phyloP scores from a whole-genome alignment of 2,797 vertebrate species.

The Manis pentadactyla region DNA sequence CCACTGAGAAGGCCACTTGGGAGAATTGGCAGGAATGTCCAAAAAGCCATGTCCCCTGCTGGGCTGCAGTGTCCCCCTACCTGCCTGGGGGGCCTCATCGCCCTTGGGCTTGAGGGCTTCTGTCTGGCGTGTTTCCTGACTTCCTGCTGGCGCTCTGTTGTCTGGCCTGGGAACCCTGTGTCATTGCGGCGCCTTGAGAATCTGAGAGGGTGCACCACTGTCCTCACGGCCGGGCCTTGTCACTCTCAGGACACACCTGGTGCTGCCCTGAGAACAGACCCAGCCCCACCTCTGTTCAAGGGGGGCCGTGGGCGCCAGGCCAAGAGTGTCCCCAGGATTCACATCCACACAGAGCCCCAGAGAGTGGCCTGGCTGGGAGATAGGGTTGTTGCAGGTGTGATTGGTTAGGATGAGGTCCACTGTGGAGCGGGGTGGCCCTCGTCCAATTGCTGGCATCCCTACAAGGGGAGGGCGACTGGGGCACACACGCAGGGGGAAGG shows the following conservation, averaged over 20 bases:
- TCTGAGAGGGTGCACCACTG: too few species aligned
- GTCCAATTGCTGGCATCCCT: background rate
- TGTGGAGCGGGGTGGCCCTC: background rate
- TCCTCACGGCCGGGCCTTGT: too few species aligned
- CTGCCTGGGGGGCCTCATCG: background rate
- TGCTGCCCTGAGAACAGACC: background rate
- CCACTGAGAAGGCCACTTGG: background rate
- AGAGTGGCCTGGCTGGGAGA: rapidly evolving
- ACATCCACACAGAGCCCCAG: rapidly evolving
- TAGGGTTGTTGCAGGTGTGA: rapidly evolving
- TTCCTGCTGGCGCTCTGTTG: background rate
- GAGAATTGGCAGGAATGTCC: too few species aligned
- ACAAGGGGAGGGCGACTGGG: too few species aligned
- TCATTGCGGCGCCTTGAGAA: background rate
- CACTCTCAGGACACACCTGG: background rate
- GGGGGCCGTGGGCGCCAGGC: too few species aligned
- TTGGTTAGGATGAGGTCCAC: background rate
- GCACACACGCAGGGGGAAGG: rapidly evolving
- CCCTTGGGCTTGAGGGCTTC: background rate
- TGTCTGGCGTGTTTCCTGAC: background rate
- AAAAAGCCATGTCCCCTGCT: background rate
- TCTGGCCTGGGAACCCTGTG: background rate
- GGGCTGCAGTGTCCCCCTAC: background rate
- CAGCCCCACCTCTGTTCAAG: background rate
- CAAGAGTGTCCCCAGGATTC: background rate